Evolutionary conservation across 2,888 invertebrate genomes (phyloP), one percentile per base, ranked within the genome.

Genomic region (Xestoiulus laeticollis): DNA sequence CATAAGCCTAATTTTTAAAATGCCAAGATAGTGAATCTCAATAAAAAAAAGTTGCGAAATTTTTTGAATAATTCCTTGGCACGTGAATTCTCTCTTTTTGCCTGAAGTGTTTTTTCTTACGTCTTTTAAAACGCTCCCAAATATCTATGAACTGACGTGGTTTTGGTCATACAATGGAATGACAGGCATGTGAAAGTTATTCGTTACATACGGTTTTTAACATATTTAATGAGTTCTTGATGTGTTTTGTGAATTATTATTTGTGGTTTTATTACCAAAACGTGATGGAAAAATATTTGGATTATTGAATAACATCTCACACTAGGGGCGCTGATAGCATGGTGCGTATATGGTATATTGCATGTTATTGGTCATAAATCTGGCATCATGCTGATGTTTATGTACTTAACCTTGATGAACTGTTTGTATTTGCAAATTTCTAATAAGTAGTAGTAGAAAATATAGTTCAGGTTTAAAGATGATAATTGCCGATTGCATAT

Each of bases 241-340:
- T n/a, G 6, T 6, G 19, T 1, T 59, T 59, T 59, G 6, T 59
- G n/a, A n/a, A 8, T 8, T 16, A 59, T 22, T 22, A 59, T 59
- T 59, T 22, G n/a, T 59, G 59, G 5, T 8, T 43, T 43, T 59
- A 22, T 19, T 22, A 19, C 5, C n/a, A 19, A 59, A n/a, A 6
- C n/a, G 59, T 22, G 43, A 43, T 59, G 48, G 48, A 38, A 38
- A 38, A 38, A 38, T 38, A 38, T 38, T 59, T 22, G 59, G 59
- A 59, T 59, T 59, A 59, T 19, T n/a, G 14, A 19, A 59, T 59
- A 22, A 22, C n/a, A 59, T 22, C n/a, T 59, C 16, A 19, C 59
- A 59, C 59, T n/a, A 59, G 59, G 19, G 59, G 59, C 59, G 59
- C n/a, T 59, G n/a, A 59, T 22, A 59, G 59, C 59, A 59, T 59